Conservation (phyloP, 2,888 invertebrate species). For the Pomacea canaliculata region DNA sequence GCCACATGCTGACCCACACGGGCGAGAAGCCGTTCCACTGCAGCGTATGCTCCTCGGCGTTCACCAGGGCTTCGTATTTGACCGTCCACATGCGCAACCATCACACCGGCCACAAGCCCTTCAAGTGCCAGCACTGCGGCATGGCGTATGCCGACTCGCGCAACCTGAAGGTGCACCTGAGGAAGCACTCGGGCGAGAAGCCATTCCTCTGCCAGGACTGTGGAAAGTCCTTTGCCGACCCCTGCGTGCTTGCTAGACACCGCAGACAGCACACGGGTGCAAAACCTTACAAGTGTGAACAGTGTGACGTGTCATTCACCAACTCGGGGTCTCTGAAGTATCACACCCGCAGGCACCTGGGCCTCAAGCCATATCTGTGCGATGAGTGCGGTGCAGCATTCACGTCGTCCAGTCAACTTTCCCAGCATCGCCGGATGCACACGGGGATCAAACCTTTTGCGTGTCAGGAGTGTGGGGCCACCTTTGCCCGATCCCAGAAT, state of each 20-base stretch:
- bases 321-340: slow-evolving; percentile 11
- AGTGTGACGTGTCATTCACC: background rate
- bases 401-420: slow-evolving; percentile 9
- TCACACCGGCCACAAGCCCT: slow-evolving; percentile 10
- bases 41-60: background rate
- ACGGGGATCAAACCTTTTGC: slow-evolving; percentile 1
- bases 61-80: slow-evolving; percentile 2
- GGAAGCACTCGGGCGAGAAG: slow-evolving; percentile 15
- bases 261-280: slow-evolving; percentile 9
- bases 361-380: slow-evolving; percentile 7
- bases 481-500: slow-evolving; percentile 3
- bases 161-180: slow-evolving; percentile 11
- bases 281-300: slow-evolving; percentile 4
- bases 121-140: slow-evolving; percentile 1
- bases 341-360: slow-evolving; percentile 5
- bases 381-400: slow-evolving; percentile 11
- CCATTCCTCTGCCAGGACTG: slow-evolving; percentile 14
- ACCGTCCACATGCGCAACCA: slow-evolving; percentile 14
- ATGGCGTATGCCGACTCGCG: slow-evolving; percentile 8
- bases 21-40: slow-evolving; percentile 5
- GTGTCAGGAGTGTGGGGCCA: slow-evolving; percentile 9
- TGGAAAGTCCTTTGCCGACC: slow-evolving; percentile 15
- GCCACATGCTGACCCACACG: slow-evolving; percentile 3
- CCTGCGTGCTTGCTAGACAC: slow-evolving; percentile 4
- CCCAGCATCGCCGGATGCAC: slow-evolving; percentile 7